Base-by-base conservation (phyloP, 2,797 vertebrate genomes). In the Setipinna tenuifilis region DNA sequence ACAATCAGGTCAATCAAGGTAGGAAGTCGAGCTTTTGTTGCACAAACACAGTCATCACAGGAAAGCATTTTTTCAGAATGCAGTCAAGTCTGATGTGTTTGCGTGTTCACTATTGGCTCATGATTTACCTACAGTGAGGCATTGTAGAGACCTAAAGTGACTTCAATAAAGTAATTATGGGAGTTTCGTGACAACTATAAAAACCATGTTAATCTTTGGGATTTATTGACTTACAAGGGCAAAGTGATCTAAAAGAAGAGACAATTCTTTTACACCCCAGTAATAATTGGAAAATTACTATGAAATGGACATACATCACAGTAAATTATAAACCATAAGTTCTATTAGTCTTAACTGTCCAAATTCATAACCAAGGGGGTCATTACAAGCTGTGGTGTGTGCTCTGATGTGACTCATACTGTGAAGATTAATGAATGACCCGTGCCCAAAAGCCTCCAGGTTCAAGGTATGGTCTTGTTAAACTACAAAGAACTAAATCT, bases 401-500 rank as follows among this genome's bases (percentile, higher is more conserved):
- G 88, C 87, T 90, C 86, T 89, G 88, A 89, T 86, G 81, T 87
- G 83, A 80, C 59, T 82, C 82, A 71, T 81, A 80, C 81, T 87
- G 83, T 46, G 81, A 57, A 46, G 88, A 88, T 92, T 91, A 92
- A 92, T 92, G 83, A 92, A 85, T 91, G 89, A 92, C 91, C 65
- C 10, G 23, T 80, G 21, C 83, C 83, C 44, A 44, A 85, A 23
- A 12, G 68, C 82, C 83, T 35, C 83, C 84, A 89, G 89, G 93
- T 92, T 92, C 92, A 93, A 93, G 88, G 93, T 91, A 75, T 91
- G 89, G 91, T 84, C 86, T 82, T 71, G 57, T 81, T 84, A 28
- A 81, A 83, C 46, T 31, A 54, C 41, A 83, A 58, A 23, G 59
- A n/a, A 12, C 65, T 68, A 23, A 62, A 23, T 62, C n/a, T 23